Percentiles rank a stretch among this genome's conserved stretches.
phyloP scores from a whole-genome alignment of 2,797 vertebrate species.

The Hydrolagus colliei region DNA sequence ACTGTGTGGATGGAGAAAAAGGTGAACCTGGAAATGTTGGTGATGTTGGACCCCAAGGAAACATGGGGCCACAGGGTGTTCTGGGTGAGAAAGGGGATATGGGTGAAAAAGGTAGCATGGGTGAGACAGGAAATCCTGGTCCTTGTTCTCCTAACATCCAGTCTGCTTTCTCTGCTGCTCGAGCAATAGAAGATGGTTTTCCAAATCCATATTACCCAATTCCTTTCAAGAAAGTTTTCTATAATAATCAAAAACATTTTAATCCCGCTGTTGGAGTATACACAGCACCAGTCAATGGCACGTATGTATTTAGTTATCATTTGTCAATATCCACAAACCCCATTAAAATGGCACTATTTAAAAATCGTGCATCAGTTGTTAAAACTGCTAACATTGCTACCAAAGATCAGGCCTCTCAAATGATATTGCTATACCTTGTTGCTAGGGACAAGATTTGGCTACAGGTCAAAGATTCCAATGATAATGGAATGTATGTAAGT shows the following conservation, averaged over 20 bases:
- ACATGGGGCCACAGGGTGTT: constrained; percentile 44
- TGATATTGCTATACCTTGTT: constrained; percentile 45
- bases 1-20: constrained; percentile 40
- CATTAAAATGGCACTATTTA: constrained; percentile 54
- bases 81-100: constrained; percentile 41
- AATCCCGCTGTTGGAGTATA: constrained; percentile 39
- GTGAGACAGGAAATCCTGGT: constrained; percentile 47
- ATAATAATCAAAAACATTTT: constrained; percentile 47
- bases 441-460: constrained; percentile 46
- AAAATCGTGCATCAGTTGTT: constrained; percentile 42
- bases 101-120: constrained; percentile 47
- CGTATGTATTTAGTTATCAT: constrained; percentile 55
- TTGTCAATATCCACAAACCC: constrained; percentile 33
- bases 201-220: constrained; percentile 43
- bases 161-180: constrained; percentile 51
- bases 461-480: constrained; percentile 47
- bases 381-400: constrained; percentile 39
- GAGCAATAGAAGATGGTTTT: constrained; percentile 35
- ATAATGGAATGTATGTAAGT: constrained; percentile 48
- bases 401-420: constrained; percentile 43
- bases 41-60: constrained; percentile 48
- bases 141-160: constrained; percentile 53
- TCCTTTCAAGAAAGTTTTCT: constrained; percentile 43
- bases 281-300: constrained; percentile 54
- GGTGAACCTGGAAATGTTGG: constrained; percentile 49